These are phyloP conservation scores for Asteroscopus sphinx DNA, from an alignment of 2,888 invertebrate genomes.

Conservation along the genomic window DNA sequence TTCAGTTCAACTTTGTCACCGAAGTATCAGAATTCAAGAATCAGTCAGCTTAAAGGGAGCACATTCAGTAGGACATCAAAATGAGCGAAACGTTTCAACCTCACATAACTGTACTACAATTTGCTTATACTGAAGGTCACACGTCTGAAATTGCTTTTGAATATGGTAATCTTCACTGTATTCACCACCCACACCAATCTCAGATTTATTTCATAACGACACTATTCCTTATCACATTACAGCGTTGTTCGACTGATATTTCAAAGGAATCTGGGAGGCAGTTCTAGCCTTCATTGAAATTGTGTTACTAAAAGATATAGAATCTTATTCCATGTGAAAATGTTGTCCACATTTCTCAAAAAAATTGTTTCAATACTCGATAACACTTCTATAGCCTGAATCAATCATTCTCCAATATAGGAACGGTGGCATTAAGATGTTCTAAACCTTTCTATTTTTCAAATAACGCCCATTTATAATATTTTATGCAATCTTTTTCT, in stretches of 20 bases:
- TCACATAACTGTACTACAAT: slow-evolving; percentile 1
- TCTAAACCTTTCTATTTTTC: slow-evolving; percentile 51
- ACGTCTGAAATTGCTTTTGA: slow-evolving; percentile 5
- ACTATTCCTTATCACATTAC: slow-evolving; percentile 2
- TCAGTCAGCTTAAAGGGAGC: slow-evolving; percentile 7
- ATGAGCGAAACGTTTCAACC: not conserved
- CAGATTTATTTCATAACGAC: not conserved
- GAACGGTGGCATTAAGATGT: slow-evolving; percentile 59
- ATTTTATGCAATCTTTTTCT: no score
- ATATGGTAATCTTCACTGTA: not conserved
- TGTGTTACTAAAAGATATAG: slow-evolving; percentile 9
- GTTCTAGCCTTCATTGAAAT: slow-evolving; percentile 12
- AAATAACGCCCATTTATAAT: slow-evolving; percentile 37
- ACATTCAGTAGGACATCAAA: not conserved
- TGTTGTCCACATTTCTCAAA: slow-evolving; percentile 51
- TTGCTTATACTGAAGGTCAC: slow-evolving; percentile 14
- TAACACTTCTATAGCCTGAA: slow-evolving; percentile 49
- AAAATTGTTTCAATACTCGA: slow-evolving; percentile 57
- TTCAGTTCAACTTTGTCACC: not conserved
- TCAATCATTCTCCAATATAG: slow-evolving; percentile 57
- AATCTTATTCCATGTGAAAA: slow-evolving; percentile 35
- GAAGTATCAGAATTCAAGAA: slow-evolving; percentile 1
- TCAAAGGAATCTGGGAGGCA: slow-evolving; percentile 2
- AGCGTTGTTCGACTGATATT: not conserved
- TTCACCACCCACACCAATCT: not conserved